phyloP scores from a whole-genome alignment of 2,888 invertebrate genomes.

The Epinotia brunnichana region DNA sequence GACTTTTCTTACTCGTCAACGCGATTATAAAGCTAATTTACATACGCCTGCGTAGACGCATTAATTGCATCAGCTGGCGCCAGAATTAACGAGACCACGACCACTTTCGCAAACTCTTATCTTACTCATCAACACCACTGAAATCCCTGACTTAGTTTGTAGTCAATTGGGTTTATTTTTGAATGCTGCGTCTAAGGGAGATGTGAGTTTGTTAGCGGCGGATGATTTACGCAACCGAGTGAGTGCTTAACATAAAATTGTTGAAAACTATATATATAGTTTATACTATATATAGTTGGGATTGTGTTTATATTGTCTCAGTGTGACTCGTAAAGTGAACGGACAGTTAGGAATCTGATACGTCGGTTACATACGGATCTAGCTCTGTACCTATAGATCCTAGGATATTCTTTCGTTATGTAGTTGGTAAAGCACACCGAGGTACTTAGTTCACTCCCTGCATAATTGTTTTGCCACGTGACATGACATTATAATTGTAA shows the following conservation, averaged over 20 bases:
- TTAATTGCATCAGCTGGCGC: constrained; percentile 32
- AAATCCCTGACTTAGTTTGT: not conserved
- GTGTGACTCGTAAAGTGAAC: not conserved
- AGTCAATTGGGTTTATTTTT: not conserved
- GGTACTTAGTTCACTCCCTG: too few species aligned
- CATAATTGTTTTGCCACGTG: too few species aligned
- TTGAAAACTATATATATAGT: too few species aligned
- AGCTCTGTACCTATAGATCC: not conserved
- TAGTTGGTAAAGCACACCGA: too few species aligned
- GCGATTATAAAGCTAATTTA: constrained; percentile 26
- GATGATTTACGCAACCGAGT: constrained; percentile 13
- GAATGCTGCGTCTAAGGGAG: not conserved
- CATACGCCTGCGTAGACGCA: constrained; percentile 26
- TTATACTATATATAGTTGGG: too few species aligned
- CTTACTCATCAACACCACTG: not conserved
- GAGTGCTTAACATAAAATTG: constrained; percentile 24
- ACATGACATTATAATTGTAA: too few species aligned
- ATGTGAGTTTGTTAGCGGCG: not conserved
- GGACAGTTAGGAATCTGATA: constrained; percentile 3
- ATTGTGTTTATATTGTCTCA: constrained; percentile 18
- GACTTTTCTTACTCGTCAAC: constrained; percentile 12
- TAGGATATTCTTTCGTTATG: not conserved
- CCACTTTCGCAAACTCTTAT: constrained; percentile 10
- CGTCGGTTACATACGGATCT: not conserved
- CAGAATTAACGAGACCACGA: constrained; percentile 11